Conservation (phyloP, 2,797 vertebrate species). For the Botia almorhae region DNA sequence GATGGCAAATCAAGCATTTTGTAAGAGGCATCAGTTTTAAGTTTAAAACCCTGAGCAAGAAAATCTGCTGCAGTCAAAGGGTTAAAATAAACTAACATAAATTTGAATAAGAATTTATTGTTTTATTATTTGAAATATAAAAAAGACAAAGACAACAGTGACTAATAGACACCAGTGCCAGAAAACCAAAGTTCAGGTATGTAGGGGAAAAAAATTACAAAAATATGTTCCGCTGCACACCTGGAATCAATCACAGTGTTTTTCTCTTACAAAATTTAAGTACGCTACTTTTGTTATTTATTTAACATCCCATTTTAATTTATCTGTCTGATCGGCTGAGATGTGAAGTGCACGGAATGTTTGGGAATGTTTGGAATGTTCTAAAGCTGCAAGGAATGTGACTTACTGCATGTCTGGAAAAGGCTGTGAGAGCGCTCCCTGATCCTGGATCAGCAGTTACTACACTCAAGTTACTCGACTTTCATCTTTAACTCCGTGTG, state of each 20-base stretch:
- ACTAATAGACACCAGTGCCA: too few relatives aligned
- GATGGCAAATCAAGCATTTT: constrained; percentile 12
- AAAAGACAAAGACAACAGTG: too few relatives aligned
- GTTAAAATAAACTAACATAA: too few relatives aligned
- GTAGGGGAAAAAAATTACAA: too few relatives aligned
- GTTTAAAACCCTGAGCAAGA: neutral
- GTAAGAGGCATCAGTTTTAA: neutral
- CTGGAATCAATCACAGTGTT: neutral
- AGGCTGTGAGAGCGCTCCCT: constrained; percentile 33
- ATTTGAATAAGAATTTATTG: too few relatives aligned
- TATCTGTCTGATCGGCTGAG: constrained; percentile 66
- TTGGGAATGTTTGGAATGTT: constrained; percentile 86
- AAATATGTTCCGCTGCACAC: neutral
- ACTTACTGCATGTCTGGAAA: constrained; percentile 70
- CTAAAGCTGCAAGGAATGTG: constrained; percentile 73
- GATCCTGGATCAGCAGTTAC: constrained; percentile 53
- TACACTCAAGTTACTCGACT: neutral
- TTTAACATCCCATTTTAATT: constrained; percentile 38
- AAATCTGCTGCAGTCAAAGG: neutral
- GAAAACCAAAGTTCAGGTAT: too few relatives aligned
- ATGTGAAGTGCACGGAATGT: constrained; percentile 88
- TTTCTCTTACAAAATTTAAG: constrained; percentile 2
- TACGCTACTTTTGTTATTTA: constrained; percentile 56
- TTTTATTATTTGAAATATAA: too few relatives aligned
- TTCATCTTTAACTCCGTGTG: constrained; percentile 35